A percentile compares a stretch with the other conserved stretches of the same genome.
Evolutionary conservation across 1,140 invertebrate genomes (phyloP).

Genomic region (Bombus sylvicola): DNA sequence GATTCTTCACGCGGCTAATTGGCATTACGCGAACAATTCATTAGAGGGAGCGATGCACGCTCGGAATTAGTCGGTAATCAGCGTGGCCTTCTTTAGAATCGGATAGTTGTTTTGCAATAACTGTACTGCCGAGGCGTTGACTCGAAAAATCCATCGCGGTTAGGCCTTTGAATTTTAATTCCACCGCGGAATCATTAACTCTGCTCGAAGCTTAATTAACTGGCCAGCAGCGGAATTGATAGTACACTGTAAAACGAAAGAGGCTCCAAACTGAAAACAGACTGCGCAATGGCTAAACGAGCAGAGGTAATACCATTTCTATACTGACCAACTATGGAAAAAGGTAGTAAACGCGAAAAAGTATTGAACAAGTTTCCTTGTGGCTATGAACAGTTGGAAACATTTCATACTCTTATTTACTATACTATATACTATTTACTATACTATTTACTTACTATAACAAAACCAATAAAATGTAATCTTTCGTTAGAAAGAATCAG

Average conservation of each 20-base stretch:
- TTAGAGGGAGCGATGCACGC: constrained; percentile 45
- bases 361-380: neutral
- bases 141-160: constrained; percentile 47
- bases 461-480: too few relatives aligned
- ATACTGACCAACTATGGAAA: neutral
- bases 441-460: too few relatives aligned
- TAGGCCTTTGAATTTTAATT: constrained; percentile 44
- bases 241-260: constrained; percentile 15
- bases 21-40: constrained; percentile 54
- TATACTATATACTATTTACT: too few relatives aligned
- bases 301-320: neutral
- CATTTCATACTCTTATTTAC: too few relatives aligned
- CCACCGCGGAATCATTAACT: constrained; percentile 34
- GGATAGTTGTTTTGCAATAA: constrained; percentile 51
- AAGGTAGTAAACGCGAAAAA: neutral
- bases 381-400: too few relatives aligned
- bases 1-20: constrained; percentile 58
- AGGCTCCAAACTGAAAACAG: neutral
- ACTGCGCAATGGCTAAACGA: neutral
- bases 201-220: constrained; percentile 35
- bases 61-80: constrained; percentile 45
- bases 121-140: constrained; percentile 45
- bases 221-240: constrained; percentile 11
- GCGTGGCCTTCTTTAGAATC: constrained; percentile 50
- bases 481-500: too few relatives aligned